Percentiles rank a stretch among this genome's conserved stretches.
Evolutionary conservation across 1,140 invertebrate species (phyloP).

Genomic region (Dryas iulia): DNA sequence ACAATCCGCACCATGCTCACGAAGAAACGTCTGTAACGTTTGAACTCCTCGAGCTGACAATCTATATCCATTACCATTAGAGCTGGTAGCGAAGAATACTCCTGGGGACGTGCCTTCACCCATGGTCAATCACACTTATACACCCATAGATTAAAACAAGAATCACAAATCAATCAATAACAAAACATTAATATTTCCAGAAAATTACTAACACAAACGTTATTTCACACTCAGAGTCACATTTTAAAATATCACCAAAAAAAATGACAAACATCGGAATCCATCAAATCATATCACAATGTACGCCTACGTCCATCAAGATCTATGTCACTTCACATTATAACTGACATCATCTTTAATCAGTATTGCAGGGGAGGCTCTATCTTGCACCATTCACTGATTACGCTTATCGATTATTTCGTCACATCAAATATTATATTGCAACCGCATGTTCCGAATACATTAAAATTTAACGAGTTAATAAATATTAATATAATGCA

Average conservation of each 20-base stretch:
- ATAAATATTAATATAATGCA: background rate
- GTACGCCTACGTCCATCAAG: background rate
- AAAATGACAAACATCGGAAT: background rate
- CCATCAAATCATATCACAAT: too few species aligned
- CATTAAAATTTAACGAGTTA: background rate
- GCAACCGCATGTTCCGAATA: background rate
- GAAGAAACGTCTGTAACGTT: conserved; percentile 81
- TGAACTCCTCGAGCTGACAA: conserved; percentile 81
- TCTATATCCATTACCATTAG: conserved; percentile 80
- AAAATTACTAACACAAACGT: background rate
- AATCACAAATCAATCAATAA: too few species aligned
- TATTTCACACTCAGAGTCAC: background rate
- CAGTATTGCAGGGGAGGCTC: background rate
- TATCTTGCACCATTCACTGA: conserved; percentile 1
- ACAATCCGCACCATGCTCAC: conserved; percentile 83
- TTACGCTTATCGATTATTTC: background rate
- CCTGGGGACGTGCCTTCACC: conserved; percentile 43
- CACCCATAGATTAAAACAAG: background rate
- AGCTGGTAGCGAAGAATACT: conserved; percentile 55
- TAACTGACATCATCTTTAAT: background rate
- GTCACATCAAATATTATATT: background rate
- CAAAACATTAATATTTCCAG: too few species aligned
- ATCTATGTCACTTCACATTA: conserved; percentile 1
- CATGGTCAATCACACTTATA: conserved; percentile 32
- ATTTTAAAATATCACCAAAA: background rate